Evolutionary conservation across 2,888 invertebrate genomes (phyloP).

Genomic region (Synergus japonicus): DNA sequence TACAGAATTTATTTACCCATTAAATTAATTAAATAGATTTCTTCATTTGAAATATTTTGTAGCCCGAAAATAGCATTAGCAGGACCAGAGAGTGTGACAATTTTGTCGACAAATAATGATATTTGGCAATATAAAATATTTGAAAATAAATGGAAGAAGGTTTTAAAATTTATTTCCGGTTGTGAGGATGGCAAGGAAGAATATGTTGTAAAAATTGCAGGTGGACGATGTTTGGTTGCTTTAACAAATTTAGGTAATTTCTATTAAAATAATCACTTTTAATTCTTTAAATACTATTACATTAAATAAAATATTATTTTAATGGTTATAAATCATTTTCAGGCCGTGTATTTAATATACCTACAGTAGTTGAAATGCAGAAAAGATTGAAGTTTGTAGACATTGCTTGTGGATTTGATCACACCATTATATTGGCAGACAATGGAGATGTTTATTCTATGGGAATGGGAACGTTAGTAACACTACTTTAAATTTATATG

Average conservation of each 20-base stretch:
- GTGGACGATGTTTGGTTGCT: constrained; percentile 65
- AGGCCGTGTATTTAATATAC: constrained; percentile 83
- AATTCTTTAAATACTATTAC: background rate
- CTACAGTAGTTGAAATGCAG: constrained; percentile 80
- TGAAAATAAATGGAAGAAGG: constrained; percentile 66
- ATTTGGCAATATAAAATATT: constrained; percentile 70
- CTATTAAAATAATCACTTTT: background rate
- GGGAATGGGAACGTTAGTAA: constrained; percentile 89
- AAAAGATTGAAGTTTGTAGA: constrained; percentile 81
- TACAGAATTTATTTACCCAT: background rate
- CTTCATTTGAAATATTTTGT: constrained; percentile 14
- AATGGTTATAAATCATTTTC: background rate
- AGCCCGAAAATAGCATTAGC: constrained; percentile 66
- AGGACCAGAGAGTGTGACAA: constrained; percentile 63
- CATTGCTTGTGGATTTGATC: constrained; percentile 89
- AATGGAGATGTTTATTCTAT: constrained; percentile 88
- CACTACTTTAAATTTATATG: background rate
- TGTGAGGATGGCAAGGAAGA: constrained; percentile 58
- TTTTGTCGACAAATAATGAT: constrained; percentile 63
- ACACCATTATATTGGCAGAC: constrained; percentile 84
- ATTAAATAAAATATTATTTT: constrained; percentile 6
- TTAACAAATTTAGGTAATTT: constrained; percentile 71
- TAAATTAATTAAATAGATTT: too few species aligned
- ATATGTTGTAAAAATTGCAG: constrained; percentile 64
- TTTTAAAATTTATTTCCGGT: constrained; percentile 63